Evolutionary conservation across 2,888 invertebrate species (phyloP), one percentile per base, ranked within the genome.

Genomic region (Troides helena): DNA sequence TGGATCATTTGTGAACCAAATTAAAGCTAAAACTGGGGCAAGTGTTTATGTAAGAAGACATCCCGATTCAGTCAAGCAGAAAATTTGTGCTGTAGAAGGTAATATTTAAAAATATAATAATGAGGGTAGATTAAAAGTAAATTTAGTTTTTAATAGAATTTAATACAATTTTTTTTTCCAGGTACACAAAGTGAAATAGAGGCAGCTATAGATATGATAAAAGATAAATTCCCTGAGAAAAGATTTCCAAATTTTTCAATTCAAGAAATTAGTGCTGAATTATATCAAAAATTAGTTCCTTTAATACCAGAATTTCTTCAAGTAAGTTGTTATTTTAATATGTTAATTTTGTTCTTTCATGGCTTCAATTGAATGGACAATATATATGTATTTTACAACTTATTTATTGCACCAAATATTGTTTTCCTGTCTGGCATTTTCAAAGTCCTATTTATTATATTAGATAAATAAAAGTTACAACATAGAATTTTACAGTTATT

Each of bases 51-150:
- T 99, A n/a, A 95, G 95, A 81, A 94, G 95, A 81, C 96, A 97
- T 90, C 96, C 96, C 18, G 94, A 94, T 75, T 94, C 95, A 72
- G 92, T 94, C 17, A 95, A 96, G 80, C 92, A 95, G 78, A 98
- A 97, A 90, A 94, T 98, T 76, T 98, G 98, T 90, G 94, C 95
- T 76, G 94, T 98, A 78, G 96, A 97, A 93, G 97, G 97, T 95
- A 86, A 81, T 18, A 64, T 21, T 53, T 10, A 12, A 21, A 6
- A 50, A 58, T 57, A 57, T 30, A 50, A n/a, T 66, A 39, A n/a
- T 58, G 17, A 1, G 39, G 23, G 8, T 23, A 25, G 57, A 64
- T 64, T 14, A 39, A 62, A 58, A 62, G 25, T n/a, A 21, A 59
- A 30, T 65, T 66, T 65, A 36, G 65, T 25, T 39, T 65, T 71